These are phyloP conservation scores for Abrostola triplasia DNA, from an alignment of 2,888 invertebrate genomes.

Conservation along the genomic window DNA sequence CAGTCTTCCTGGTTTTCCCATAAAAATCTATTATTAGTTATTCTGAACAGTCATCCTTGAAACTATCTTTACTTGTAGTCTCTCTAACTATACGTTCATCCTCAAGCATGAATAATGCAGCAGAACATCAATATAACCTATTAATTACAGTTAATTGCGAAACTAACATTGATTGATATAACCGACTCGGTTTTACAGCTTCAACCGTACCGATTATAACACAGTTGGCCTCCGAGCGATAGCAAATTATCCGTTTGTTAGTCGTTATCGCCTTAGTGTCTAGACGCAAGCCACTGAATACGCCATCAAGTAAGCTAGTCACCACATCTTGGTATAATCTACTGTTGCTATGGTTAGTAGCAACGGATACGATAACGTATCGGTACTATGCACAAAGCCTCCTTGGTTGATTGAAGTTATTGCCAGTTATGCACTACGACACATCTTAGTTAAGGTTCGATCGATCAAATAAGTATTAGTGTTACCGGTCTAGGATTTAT, in stretches of 20 bases:
- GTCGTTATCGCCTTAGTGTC: conserved; percentile 25
- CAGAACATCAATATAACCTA: not conserved
- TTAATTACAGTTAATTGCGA: conserved; percentile 19
- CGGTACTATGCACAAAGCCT: not conserved
- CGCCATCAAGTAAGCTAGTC: conserved; percentile 1
- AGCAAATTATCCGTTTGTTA: conserved; percentile 48
- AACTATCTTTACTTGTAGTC: no score
- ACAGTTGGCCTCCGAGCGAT: conserved; percentile 35
- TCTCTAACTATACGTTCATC: no score
- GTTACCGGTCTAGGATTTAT: no score
- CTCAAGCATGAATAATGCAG: not conserved
- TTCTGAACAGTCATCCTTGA: no score
- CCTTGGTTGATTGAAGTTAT: no score
- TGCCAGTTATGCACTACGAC: no score
- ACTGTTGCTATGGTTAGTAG: conserved; percentile 4
- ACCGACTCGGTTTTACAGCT: conserved; percentile 29
- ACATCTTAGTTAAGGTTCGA: no score
- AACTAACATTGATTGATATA: conserved; percentile 49
- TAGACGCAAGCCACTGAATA: conserved; percentile 29
- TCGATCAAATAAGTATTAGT: no score
- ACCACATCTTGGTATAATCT: conserved; percentile 20
- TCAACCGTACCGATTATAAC: conserved; percentile 36
- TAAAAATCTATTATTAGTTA: no score
- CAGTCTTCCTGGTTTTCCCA: no score
- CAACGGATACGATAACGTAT: conserved; percentile 8